Conservation (phyloP, 1,140 invertebrate genomes). For the Manduca sexta region DNA sequence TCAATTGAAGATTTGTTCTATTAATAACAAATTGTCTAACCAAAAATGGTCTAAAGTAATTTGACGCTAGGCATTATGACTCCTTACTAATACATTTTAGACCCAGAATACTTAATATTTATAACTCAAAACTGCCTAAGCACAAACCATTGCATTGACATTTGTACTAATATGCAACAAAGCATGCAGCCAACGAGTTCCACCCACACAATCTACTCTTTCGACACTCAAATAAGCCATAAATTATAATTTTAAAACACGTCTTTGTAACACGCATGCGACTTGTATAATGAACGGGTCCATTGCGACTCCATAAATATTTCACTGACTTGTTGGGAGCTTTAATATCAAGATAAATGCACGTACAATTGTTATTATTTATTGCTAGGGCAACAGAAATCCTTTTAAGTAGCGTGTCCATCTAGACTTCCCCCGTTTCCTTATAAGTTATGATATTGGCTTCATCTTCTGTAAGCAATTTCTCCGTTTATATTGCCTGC, state of each 20-base stretch:
- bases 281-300: slow-evolving; percentile 19
- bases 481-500: no score
- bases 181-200: slow-evolving; percentile 11
- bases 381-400: neutral
- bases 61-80: no score
- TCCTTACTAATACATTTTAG: no score
- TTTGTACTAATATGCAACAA: neutral
- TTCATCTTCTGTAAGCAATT: no score
- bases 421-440: no score
- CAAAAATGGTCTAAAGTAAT: no score
- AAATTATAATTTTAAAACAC: slow-evolving; percentile 67
- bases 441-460: no score
- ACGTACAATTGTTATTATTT: neutral
- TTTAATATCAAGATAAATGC: slow-evolving; percentile 2
- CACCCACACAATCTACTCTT: slow-evolving; percentile 58
- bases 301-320: slow-evolving; percentile 16
- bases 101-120: no score
- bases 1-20: no score
- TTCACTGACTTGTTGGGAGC: slow-evolving; percentile 9
- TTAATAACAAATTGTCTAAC: no score
- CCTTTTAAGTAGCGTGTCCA: no score
- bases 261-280: slow-evolving; percentile 21
- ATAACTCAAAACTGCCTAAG: no score
- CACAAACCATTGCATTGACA: neutral
- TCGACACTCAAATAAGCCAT: slow-evolving; percentile 63